Base-by-base conservation (phyloP, 1,140 invertebrate genomes). In the Temnothorax nylanderi region DNA sequence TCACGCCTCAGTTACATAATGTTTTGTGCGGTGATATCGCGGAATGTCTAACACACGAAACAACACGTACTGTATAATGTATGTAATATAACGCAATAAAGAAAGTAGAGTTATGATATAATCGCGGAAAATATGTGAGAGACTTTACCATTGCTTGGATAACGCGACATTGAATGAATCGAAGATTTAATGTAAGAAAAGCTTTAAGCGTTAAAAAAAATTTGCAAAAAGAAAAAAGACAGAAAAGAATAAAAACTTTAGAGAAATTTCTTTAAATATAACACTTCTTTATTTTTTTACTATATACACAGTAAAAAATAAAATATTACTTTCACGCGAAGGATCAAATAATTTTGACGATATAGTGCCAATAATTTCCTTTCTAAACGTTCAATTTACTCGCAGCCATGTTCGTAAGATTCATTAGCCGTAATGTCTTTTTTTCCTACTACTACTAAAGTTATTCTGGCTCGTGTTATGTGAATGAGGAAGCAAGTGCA, bases 1-100 rank as follows among this genome's bases (percentile, higher is more conserved):
- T 84, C 54, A 84, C 54, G 69, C 51, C 64, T 81, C 65, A 49
- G 49, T 84, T 84, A 60, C n/a, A 44, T 84, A 84, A 84, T 74
- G 44, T 84, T 84, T 84, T 74, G 54, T 49, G n/a, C 41, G 37
- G 26, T 7, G 41, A 51, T 82, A 74, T 72, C 34, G 41, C 41
- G 41, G 41, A 18, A 49, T 74, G 54, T 49, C 10, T 58, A 58
- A 84, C 44, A 75, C 54, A 26, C 6, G 67, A 56, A 54, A 49
- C n/a, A 54, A 64, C 34, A 81, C 47, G 32, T 13, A 34, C n/a
- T 26, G n/a, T 67, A 75, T 49, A 26, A 26, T 26, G n/a, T 18
- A 11, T 75, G 56, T 60, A 60, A 72, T 34, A 51, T 58, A 56
- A 44, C n/a, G 13, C 7, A 54, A 16, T 47, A 32, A 74, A 37